Evolutionary conservation across 2,113 vertebrate genomes (phyloP).

Genomic region (Centrocercus urophasianus): DNA sequence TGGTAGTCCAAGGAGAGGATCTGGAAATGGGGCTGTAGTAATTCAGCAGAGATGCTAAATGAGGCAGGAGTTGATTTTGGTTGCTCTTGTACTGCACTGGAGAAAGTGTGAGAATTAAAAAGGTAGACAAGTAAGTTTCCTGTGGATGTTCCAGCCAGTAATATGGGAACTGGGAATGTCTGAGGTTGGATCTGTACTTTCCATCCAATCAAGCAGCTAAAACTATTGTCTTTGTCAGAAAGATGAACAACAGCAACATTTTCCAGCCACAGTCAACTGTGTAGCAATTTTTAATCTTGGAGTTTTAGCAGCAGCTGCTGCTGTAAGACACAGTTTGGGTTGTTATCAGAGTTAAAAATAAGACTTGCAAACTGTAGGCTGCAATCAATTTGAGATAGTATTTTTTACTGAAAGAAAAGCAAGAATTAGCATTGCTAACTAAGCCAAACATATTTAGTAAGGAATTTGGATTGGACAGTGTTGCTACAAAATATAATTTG

Average conservation of each 20-base stretch:
- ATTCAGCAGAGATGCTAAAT: background rate
- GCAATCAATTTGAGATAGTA: conserved; percentile 9
- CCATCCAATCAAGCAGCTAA: conserved; percentile 26
- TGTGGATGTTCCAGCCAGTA: background rate
- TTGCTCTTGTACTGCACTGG: background rate
- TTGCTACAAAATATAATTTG: background rate
- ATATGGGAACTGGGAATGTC: background rate
- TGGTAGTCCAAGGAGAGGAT: conserved; percentile 18
- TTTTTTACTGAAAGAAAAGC: conserved; percentile 49
- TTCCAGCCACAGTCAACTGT: conserved; percentile 57
- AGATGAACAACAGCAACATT: conserved; percentile 34
- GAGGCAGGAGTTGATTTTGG: background rate
- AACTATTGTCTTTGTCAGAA: conserved; percentile 43
- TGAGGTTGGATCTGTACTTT: background rate
- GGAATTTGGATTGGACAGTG: background rate
- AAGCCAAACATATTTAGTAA: conserved; percentile 16
- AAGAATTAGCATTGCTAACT: conserved; percentile 44
- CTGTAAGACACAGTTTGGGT: conserved; percentile 67
- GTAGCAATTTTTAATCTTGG: conserved; percentile 67
- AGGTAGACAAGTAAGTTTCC: background rate
- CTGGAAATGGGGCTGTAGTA: conserved; percentile 2
- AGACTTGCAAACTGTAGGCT: conserved; percentile 59
- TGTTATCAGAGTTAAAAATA: conserved; percentile 72
- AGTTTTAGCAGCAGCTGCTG: conserved; percentile 69
- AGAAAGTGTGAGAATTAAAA: background rate